phyloP scores from a whole-genome alignment of 1,140 invertebrate genomes.

The Panonychus citri region DNA sequence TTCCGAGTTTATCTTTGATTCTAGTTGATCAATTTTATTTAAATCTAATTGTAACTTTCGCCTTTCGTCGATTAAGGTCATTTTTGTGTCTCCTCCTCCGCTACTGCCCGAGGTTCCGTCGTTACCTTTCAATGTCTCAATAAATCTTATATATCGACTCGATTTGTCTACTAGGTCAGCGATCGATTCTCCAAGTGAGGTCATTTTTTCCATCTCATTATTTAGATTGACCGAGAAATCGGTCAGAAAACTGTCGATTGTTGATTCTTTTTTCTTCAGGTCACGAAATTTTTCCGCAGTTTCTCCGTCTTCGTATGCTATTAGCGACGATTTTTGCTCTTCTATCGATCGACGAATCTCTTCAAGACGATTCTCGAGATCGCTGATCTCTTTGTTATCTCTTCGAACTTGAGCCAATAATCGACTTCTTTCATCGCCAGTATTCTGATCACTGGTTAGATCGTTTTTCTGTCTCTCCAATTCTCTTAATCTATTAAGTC shows the following conservation, averaged over 20 bases:
- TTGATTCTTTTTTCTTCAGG: conserved; percentile 6
- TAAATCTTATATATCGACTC: conserved; percentile 1
- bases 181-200: conserved; percentile 1
- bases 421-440: conserved; percentile 2
- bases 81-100: not conserved
- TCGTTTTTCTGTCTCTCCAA: conserved; percentile 9
- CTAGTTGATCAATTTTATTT: conserved; percentile 8
- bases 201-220: not conserved
- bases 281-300: conserved; percentile 5
- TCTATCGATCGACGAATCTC: not conserved
- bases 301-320: conserved; percentile 4
- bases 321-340: conserved; percentile 1
- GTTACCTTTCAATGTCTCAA: conserved; percentile 1
- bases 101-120: not conserved
- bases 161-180: conserved; percentile 1
- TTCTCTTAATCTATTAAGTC: not conserved
- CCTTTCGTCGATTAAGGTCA: conserved; percentile 7
- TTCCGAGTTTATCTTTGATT: conserved; percentile 3
- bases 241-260: conserved; percentile 3
- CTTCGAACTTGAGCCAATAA: conserved; percentile 9
- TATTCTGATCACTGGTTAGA: not conserved
- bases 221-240: not conserved
- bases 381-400: conserved; percentile 7
- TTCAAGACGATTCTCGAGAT: not conserved
- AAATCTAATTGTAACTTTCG: conserved; percentile 9